Evolutionary conservation across 2,888 invertebrate species (phyloP), one percentile per base, ranked within the genome.

Genomic region (Drosophila tanythrix): DNA sequence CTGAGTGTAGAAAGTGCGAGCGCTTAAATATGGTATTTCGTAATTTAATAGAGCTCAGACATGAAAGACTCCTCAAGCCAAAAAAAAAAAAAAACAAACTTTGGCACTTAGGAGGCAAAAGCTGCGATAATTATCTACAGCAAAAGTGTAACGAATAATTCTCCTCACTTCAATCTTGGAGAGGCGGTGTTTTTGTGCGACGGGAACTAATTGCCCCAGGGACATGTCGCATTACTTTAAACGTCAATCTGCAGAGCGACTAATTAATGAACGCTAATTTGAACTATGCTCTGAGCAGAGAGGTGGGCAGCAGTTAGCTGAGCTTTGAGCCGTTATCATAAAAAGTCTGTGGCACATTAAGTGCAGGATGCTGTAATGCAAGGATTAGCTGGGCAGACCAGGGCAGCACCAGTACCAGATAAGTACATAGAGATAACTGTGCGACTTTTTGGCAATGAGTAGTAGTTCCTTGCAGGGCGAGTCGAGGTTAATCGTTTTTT

Each of bases 241-340:
- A 83, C 76, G 81, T 88, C 87, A 87, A 87, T 87, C 82, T 72
- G 70, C 74, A 78, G 71, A 73, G 77, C 74, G 61, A 69, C 82
- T 88, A 87, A 88, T 87, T 88, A 88, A 89, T 87, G 84, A 72
- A 76, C 74, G 77, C 83, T 85, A 82, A 85, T 88, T 85, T 82
- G 69, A 75, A 78, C 78, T 58, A 80, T 60, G 71, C 53, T 53
- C 35, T 52, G 40, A 46, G 43, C 53, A 18, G 52, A 33, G 50
- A 31, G 70, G 38, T 48, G 69, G 65, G 65, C 53, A 63, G 53
- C 64, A 63, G 43, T 61, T 56, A 55, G 29, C 36, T 56, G 18
- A 61, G 58, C 63, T 51, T 35, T 31, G 13, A 18, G 25, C 36
- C 48, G 67, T 46, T 72, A 74, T 76, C 83, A 86, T 80, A 74